Evolutionary conservation across 2,888 invertebrate genomes (phyloP).

Genomic region (Mesopsocus fuscifrons): DNA sequence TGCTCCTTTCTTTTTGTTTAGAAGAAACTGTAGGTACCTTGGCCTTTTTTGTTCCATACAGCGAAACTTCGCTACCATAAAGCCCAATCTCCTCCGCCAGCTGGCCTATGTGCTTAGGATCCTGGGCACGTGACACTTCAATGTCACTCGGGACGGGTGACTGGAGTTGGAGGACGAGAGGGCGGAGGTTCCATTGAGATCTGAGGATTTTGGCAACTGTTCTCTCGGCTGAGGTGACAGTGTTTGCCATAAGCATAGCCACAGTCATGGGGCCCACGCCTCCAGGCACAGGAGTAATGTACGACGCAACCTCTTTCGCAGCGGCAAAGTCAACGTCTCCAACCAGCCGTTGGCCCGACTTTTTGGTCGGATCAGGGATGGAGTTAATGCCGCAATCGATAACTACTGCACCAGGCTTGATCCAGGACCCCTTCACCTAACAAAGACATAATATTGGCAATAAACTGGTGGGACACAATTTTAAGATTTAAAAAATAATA

Average conservation of each 20-base stretch:
- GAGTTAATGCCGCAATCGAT: constrained; percentile 98
- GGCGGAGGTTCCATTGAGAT: constrained; percentile 48
- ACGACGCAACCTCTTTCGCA: constrained; percentile 59
- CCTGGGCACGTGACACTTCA: constrained; percentile 69
- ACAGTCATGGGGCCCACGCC: constrained; percentile 99
- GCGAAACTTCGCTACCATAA: constrained; percentile 56
- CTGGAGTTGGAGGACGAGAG: constrained; percentile 40
- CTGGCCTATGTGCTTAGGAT: constrained; percentile 59
- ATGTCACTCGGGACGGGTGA: constrained; percentile 88
- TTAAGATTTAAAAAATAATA: too few relatives aligned
- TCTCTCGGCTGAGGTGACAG: constrained; percentile 61
- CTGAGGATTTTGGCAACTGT: constrained; percentile 35
- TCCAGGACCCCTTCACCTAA: constrained; percentile 89
- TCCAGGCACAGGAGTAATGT: constrained; percentile 87
- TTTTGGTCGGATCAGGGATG: constrained; percentile 58
- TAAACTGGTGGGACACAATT: too few relatives aligned
- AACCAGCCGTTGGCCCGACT: constrained; percentile 65
- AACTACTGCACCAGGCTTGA: constrained; percentile 94
- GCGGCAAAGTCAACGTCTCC: constrained; percentile 86
- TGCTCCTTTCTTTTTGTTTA: too few relatives aligned
- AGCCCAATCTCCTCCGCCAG: constrained; percentile 76
- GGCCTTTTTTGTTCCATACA: constrained; percentile 87
- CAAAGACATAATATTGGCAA: too few relatives aligned
- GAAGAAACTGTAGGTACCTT: too few relatives aligned
- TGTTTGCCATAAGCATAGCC: constrained; percentile 93